Base-by-base conservation (phyloP, 2,113 vertebrate species). In the Mastomys coucha region DNA sequence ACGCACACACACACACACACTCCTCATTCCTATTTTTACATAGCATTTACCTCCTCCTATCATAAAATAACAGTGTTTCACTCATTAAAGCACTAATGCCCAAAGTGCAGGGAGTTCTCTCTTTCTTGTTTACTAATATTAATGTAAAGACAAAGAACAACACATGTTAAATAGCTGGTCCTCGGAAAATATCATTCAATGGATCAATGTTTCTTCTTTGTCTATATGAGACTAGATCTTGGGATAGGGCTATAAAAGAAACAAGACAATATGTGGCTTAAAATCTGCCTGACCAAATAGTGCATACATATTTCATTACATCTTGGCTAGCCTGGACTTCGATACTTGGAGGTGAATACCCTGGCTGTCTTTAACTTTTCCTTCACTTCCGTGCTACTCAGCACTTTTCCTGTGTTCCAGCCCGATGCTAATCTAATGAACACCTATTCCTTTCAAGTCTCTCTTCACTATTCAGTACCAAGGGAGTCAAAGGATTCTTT, bases 51-150 rank as follows among this genome's bases (percentile, higher is more conserved):
- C 65, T 87, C 42, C 6, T 86, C 33, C 60, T 87, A n/a, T 9
- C 45, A 87, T 70, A 69, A 86, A 87, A 87, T 87, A 51, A 51
- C 11, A 87, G 10, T 28, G 8, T 69, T 69, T 86, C 26, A 45
- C 56, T 84, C 81, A 6, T 70, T 82, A 91, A 91, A 92, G 76
- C 63, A 51, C 69, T 56, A 93, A 81, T 85, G 58, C 26, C 84
- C 28, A 58, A 89, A 60, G 4, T 45, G 5, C 60, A 53, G 49
- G 28, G 10, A 91, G 72, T 70, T 76, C 4, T 67, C 16, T 45
- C 45, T 95, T 76, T 91, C 51, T 28, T 36, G 28, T 85, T 91
- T 39, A 24, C 49, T 45, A 42, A 39, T 78, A 17, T 13, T 58
- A 75, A 58, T 58, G n/a, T 28, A 63, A 67, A 93, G 58, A 86